A percentile compares a stretch with the other conserved stretches of the same genome.
phyloP scores from a whole-genome alignment of 30 jellyfish, hydroid and myxozoan genomes.

The Pelagia noctiluca region DNA sequence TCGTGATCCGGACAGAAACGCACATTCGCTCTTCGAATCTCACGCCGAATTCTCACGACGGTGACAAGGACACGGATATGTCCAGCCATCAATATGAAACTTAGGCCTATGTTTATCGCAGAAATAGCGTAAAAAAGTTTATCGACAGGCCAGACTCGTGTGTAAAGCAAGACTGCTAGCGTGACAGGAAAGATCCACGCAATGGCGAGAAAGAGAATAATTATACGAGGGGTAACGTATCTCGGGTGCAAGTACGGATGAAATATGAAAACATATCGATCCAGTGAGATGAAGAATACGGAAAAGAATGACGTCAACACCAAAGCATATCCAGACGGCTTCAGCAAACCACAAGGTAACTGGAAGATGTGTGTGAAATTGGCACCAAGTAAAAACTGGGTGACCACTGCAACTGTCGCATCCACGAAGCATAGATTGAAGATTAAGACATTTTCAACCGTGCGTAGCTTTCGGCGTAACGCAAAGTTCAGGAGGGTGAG shows the following conservation, averaged over 20 bases:
- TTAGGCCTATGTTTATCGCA: neutral
- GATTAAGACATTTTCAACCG: constrained; percentile 18
- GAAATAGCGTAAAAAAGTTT: neutral
- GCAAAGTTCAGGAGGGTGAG: constrained; percentile 19
- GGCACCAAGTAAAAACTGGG: constrained; percentile 21
- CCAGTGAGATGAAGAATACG: constrained; percentile 28
- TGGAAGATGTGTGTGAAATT: neutral
- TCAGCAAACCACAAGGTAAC: constrained; percentile 1
- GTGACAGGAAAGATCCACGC: constrained; percentile 60
- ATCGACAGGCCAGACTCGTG: neutral
- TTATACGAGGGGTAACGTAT: neutral
- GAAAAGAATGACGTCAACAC: constrained; percentile 28
- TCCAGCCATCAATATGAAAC: neutral
- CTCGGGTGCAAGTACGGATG: constrained; percentile 48
- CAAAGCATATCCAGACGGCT: constrained; percentile 33
- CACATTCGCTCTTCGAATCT: neutral
- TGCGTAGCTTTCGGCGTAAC: constrained; percentile 24
- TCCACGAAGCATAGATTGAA: constrained; percentile 59
- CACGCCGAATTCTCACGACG: neutral
- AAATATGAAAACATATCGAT: constrained; percentile 51
- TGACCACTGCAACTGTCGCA: constrained; percentile 7
- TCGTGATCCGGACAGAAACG: neutral
- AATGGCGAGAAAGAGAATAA: neutral
- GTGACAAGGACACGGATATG: neutral
- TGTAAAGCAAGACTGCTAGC: neutral